Percentiles rank a stretch among this genome's conserved stretches.
Evolutionary conservation across 2,888 invertebrate species (phyloP).

Genomic region (Pollenia labialis): DNA sequence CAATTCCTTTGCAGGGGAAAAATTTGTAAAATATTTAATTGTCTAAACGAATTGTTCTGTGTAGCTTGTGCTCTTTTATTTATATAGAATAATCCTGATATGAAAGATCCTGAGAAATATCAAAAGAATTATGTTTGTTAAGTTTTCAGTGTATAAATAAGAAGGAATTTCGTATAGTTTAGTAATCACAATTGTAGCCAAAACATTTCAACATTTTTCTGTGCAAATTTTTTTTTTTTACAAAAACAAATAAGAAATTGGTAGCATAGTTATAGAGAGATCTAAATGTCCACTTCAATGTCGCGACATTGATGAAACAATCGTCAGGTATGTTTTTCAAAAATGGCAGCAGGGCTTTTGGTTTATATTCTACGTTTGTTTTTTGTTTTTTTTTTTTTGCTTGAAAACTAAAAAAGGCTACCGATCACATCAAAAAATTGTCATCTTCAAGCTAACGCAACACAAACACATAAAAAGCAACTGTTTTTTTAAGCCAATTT

Average conservation of each 20-base stretch:
- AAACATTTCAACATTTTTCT: conserved; percentile 15
- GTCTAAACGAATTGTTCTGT: too few species aligned
- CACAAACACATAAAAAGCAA: conserved; percentile 34
- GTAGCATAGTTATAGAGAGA: conserved; percentile 38
- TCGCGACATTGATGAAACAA: conserved; percentile 76
- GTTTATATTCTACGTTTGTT: neutral
- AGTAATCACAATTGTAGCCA: conserved; percentile 12
- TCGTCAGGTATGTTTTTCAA: conserved; percentile 59
- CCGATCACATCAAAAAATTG: conserved; percentile 59
- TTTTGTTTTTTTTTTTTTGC: conserved; percentile 15
- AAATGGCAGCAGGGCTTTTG: conserved; percentile 61
- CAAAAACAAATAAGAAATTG: conserved; percentile 27
- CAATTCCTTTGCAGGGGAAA: too few species aligned
- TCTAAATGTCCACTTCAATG: conserved; percentile 64
- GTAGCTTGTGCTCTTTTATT: too few species aligned
- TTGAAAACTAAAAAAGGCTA: conserved; percentile 67
- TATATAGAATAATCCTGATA: too few species aligned
- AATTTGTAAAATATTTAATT: too few species aligned
- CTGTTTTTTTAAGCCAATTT: conserved; percentile 26
- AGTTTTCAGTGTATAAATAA: conserved; percentile 35
- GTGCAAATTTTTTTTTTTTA: neutral
- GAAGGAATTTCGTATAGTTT: conserved; percentile 26
- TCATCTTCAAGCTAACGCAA: conserved; percentile 27
- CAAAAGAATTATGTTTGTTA: neutral
- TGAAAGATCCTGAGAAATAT: too few species aligned